Evolutionary conservation across 2,888 invertebrate species (phyloP), one percentile per base, ranked within the genome.

Genomic region (Microctonus aethiopoides): DNA sequence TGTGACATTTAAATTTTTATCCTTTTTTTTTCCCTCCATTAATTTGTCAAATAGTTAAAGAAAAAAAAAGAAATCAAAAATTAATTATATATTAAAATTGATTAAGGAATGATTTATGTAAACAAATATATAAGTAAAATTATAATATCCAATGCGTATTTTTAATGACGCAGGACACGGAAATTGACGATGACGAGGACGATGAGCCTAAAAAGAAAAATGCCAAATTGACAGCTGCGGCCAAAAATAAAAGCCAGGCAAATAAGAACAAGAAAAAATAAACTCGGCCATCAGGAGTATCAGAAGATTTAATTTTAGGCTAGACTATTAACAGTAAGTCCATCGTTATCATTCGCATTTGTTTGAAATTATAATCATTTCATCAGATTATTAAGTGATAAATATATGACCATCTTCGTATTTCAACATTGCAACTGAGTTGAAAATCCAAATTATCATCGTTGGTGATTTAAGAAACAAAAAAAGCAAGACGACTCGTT

Each of bases 141-240:
- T 74, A 74, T 76, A 79, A 78, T 78, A 77, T 39, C 16, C 39
- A 61, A 62, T 51, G 29, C 26, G 29, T 39, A 56, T 56, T 77
- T 67, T 78, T 82, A 81, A 80, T 81, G 76, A 87, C 86, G 68
- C 84, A 90, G 89, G 89, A 90, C 80, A 89, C 89, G 71, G 89
- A 92, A 87, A 91, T 91, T 71, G 92, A 92, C 72, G 92, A 92
- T 67, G 92, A 92, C 24, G 93, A 94, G 74, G 94, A 94, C 24
- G 93, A 92, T 51, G 92, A 92, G 87, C 92, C 93, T 80, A 94
- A 94, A 88, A 92, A 92, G 87, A 94, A 94, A 88, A 92, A 93
- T 83, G 91, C 92, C 87, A 93, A 93, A 88, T 88, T 92, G 86
- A 90, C 91, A 70, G 90, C 91, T 78, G 89, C 87, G 80, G 91